Evolutionary conservation across 2,113 vertebrate genomes (phyloP).

Genomic region (Raja brachyura): DNA sequence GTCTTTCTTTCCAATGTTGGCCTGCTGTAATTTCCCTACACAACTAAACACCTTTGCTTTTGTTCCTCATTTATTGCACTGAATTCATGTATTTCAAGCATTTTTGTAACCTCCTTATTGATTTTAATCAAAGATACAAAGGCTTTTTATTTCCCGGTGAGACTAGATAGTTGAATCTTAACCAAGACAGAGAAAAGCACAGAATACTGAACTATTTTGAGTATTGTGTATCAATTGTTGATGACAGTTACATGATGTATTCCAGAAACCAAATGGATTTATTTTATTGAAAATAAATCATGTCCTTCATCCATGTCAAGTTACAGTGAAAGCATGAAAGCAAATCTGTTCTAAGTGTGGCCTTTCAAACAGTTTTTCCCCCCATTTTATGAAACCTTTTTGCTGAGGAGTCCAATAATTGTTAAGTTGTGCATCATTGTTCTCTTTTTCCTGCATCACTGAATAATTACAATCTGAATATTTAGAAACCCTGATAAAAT

Average conservation of each 20-base stretch:
- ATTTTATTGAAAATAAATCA: constrained; percentile 3
- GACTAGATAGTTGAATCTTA: background rate
- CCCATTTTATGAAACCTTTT: background rate
- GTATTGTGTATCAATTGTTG: background rate
- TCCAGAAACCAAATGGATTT: background rate
- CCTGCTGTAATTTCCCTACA: background rate
- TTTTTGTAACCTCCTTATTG: background rate
- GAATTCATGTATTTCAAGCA: background rate
- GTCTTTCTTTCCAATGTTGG: background rate
- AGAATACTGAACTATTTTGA: background rate
- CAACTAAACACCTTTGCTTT: background rate
- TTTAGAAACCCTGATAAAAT: background rate
- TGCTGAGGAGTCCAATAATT: background rate
- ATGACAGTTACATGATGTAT: background rate
- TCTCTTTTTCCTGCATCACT: background rate
- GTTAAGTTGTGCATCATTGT: background rate
- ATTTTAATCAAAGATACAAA: background rate
- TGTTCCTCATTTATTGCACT: background rate
- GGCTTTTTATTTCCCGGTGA: background rate
- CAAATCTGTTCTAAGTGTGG: background rate
- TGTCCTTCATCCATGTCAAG: background rate
- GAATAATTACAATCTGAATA: background rate
- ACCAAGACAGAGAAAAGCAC: background rate
- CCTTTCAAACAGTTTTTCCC: background rate
- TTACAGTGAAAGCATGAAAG: background rate